Percentiles rank a stretch among this genome's conserved stretches.
Evolutionary conservation across 2,113 vertebrate genomes (phyloP).

Genomic region (Setophaga coronata): DNA sequence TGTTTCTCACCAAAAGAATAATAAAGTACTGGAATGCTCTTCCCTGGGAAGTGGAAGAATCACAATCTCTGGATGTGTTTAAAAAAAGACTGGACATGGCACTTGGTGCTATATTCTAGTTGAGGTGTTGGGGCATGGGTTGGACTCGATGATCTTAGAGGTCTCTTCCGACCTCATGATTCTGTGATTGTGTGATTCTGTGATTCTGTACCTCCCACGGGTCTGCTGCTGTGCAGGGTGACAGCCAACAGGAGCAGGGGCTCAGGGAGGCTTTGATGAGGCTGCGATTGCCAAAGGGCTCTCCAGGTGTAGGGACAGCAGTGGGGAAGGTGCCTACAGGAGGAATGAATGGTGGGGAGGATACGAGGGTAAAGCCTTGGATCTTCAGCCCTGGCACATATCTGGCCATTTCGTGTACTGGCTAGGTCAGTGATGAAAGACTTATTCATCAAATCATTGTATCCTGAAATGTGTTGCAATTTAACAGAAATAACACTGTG

Average conservation of each 20-base stretch:
- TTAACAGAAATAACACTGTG: background rate
- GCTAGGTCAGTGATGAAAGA: background rate
- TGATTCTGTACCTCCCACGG: accelerated
- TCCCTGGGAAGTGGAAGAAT: too few relatives aligned
- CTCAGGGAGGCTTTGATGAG: background rate
- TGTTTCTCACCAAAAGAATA: too few relatives aligned
- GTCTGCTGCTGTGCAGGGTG: accelerated
- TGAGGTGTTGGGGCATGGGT: too few relatives aligned
- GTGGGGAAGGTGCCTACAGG: background rate
- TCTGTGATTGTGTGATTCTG: too few relatives aligned
- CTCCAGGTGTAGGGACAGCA: accelerated
- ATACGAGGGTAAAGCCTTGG: accelerated
- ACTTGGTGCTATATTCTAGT: too few relatives aligned
- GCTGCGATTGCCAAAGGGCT: background rate
- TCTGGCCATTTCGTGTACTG: background rate
- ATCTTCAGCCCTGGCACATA: background rate
- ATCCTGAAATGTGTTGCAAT: background rate
- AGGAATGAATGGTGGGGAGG: background rate
- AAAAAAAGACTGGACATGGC: too few relatives aligned
- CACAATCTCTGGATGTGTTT: too few relatives aligned
- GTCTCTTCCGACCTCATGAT: too few relatives aligned
- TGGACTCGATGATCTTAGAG: too few relatives aligned
- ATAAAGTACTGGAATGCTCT: too few relatives aligned
- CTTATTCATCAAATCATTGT: background rate
- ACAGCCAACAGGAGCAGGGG: background rate